Conservation (phyloP, 2,888 invertebrate genomes). For the Scrobipalpa costella region DNA sequence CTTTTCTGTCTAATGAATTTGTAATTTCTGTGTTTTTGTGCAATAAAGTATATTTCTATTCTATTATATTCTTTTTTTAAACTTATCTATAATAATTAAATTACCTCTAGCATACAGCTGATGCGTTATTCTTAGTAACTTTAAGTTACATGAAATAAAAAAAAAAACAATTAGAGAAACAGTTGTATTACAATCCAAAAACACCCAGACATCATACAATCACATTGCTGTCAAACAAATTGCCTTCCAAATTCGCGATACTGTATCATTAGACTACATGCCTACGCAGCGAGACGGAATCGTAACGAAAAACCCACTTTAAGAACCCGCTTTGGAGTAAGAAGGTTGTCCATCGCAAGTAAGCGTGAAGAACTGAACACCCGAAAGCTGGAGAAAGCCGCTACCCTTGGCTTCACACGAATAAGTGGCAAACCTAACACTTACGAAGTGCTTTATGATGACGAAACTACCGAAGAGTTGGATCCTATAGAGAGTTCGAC, state of each 20-base stretch:
- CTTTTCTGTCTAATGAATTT: too few relatives aligned
- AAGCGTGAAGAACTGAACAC: slow-evolving; percentile 26
- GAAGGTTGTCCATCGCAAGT: slow-evolving; percentile 12
- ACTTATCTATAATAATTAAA: too few relatives aligned
- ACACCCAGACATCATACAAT: background rate
- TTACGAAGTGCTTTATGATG: slow-evolving; percentile 1
- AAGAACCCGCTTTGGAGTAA: slow-evolving; percentile 8
- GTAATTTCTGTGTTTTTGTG: too few relatives aligned
- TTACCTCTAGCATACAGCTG: too few relatives aligned
- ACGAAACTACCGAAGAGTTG: background rate
- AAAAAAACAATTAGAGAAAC: too few relatives aligned
- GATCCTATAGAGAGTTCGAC: background rate
- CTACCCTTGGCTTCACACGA: slow-evolving; percentile 22
- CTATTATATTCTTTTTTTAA: too few relatives aligned
- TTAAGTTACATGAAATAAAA: too few relatives aligned
- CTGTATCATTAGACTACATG: slow-evolving; percentile 18
- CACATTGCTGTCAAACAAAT: background rate
- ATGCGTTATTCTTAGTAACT: too few relatives aligned
- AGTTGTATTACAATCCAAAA: background rate
- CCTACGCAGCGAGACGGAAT: slow-evolving; percentile 11
- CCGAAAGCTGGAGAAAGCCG: slow-evolving; percentile 38
- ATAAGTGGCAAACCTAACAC: slow-evolving; percentile 13
- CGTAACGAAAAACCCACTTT: slow-evolving; percentile 9
- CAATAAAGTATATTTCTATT: too few relatives aligned
- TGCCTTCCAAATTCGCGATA: slow-evolving; percentile 10